Conservation (phyloP, 2,888 invertebrate species). For the Pandemis corylana region DNA sequence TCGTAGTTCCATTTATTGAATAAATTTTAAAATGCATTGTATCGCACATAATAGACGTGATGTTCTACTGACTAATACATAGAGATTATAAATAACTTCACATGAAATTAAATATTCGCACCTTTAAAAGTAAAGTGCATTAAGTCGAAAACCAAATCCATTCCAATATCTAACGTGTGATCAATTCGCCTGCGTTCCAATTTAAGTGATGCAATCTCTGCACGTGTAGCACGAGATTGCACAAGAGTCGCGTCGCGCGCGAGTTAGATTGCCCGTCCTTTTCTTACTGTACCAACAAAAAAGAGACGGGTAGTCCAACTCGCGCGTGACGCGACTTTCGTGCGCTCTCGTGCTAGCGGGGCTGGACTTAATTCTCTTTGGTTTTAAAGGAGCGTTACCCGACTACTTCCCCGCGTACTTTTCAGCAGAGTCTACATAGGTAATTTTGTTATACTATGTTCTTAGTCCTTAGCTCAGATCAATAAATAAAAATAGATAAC, state of each 20-base stretch:
- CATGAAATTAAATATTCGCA: conserved; percentile 15
- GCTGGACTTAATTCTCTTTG: conserved; percentile 33
- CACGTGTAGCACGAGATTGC: too few species aligned
- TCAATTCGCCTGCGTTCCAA: not conserved
- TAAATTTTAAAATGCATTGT: conserved; percentile 30
- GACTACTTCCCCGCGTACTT: not conserved
- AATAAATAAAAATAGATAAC: too few species aligned
- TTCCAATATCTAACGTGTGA: conserved; percentile 1
- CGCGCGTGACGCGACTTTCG: too few species aligned
- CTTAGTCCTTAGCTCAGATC: not conserved
- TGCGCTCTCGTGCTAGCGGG: too few species aligned
- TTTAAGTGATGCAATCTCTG: not conserved
- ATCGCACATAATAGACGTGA: conserved; percentile 22
- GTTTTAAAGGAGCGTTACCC: conserved; percentile 27
- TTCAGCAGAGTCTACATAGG: too few species aligned
- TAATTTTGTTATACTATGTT: too few species aligned
- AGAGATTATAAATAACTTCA: conserved; percentile 27
- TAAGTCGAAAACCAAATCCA: conserved; percentile 26
- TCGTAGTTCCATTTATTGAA: conserved; percentile 50
- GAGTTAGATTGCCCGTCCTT: too few species aligned
- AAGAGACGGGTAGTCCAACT: too few species aligned
- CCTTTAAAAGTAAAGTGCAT: conserved; percentile 36
- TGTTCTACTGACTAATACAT: conserved; percentile 31
- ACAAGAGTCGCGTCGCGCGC: too few species aligned
- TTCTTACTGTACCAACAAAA: too few species aligned